Evolutionary conservation across 2,888 invertebrate genomes (phyloP).

Genomic region (Chorisops tibialis): DNA sequence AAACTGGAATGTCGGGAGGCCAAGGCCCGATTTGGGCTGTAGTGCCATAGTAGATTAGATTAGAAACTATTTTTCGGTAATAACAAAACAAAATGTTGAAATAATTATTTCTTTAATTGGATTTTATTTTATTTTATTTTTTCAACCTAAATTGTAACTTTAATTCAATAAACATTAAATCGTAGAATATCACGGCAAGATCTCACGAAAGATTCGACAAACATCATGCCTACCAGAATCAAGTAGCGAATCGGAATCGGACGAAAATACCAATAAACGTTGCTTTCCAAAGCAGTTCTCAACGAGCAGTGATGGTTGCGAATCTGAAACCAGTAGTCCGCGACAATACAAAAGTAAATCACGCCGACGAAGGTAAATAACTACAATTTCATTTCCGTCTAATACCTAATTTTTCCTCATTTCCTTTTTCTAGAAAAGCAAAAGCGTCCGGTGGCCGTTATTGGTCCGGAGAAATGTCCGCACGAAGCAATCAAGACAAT

Average conservation of each 20-base stretch:
- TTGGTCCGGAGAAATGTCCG: constrained; percentile 74
- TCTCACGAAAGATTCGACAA: constrained; percentile 38
- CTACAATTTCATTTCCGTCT: not conserved
- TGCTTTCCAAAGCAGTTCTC: constrained; percentile 37
- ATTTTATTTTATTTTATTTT: too few relatives aligned
- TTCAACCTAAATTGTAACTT: not conserved
- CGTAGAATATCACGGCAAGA: constrained; percentile 32
- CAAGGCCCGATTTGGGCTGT: too few relatives aligned
- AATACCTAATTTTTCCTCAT: too few relatives aligned
- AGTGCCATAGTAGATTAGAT: too few relatives aligned
- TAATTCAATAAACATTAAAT: not conserved
- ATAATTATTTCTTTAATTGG: too few relatives aligned
- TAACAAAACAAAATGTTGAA: too few relatives aligned
- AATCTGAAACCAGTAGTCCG: constrained; percentile 45
- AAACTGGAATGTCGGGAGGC: too few relatives aligned
- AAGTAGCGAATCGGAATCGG: constrained; percentile 48
- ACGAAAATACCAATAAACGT: constrained; percentile 35
- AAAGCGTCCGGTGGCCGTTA: constrained; percentile 55
- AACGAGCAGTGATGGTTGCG: constrained; percentile 52
- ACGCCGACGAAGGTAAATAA: constrained; percentile 9
- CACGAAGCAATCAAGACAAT: constrained; percentile 83
- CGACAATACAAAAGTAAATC: constrained; percentile 32
- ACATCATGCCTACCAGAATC: constrained; percentile 40
- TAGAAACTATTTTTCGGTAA: too few relatives aligned
- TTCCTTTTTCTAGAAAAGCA: constrained; percentile 25